Evolutionary conservation across 1,140 invertebrate genomes (phyloP), one percentile per base, ranked within the genome.

Genomic region (Lordiphosa mommai): DNA sequence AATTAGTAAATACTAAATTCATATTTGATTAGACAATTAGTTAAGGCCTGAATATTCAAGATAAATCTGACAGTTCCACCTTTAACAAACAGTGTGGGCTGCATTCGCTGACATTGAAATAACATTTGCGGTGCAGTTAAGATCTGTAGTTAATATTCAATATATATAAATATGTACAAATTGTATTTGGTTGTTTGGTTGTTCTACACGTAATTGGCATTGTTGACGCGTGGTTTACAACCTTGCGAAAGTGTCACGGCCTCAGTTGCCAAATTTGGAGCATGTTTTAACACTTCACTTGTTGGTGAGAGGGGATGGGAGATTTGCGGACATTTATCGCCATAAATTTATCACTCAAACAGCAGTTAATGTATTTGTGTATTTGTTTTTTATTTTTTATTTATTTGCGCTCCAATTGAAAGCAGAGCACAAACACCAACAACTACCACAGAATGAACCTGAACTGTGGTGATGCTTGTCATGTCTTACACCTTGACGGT

Each of bases 391-490:
- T 47, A 6, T 63, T 58, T 63, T 47, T 51, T 68, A 63, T 71
- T 61, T 79, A 72, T 79, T 79, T 77, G 73, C 68, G 33, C 63
- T 79, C 51, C 73, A 79, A 77, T 80, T 72, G 59, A 72, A 72
- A 68, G 10, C 44, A 51, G 36, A 46, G 52, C 60, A 57, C 33
- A 50, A 44, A 69, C 8, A 17, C 12, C 12, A n/a, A 9, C 1
- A 0, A 16, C 2, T 3, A 7, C 5, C 9, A 8, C 1, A 16
- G 5, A 10, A 33, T 23, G 9, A 17, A 27, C 9, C 16, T 52
- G 37, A 17, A 34, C 7, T 10, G 27, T 20, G 47, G 47, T 16
- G 5, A 9, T 49, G 32, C 29, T 23, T 23, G 20, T 23, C 20
- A 23, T 23, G 20, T 23, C 20, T 23, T 23, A 23, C 20, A 23